Conservation (phyloP, 2,888 invertebrate species). For the Lycia hirtaria region DNA sequence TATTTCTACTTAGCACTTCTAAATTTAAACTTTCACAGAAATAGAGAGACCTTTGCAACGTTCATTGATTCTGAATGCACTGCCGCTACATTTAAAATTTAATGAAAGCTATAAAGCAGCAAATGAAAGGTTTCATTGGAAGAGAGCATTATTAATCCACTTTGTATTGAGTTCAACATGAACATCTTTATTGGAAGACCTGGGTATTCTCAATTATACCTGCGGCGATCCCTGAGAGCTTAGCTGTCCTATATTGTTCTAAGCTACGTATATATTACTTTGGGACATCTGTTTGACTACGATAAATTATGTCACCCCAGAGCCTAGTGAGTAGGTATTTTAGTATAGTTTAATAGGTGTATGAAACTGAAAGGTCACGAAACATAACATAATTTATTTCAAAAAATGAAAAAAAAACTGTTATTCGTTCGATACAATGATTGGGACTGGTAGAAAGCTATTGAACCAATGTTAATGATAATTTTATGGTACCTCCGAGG, state of each 20-base stretch:
- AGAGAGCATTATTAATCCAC: slow-evolving; percentile 7
- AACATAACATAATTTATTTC: no score
- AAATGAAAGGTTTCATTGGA: slow-evolving; percentile 9
- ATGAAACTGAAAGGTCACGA: no score
- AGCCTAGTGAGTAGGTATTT: not conserved
- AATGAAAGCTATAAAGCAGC: slow-evolving; percentile 10
- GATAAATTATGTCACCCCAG: not conserved
- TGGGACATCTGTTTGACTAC: not conserved
- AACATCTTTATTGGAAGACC: not conserved
- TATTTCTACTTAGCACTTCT: no score
- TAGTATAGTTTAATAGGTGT: no score
- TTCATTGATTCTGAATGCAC: slow-evolving; percentile 17
- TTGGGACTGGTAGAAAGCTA: no score
- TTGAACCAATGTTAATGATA: no score
- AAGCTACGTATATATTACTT: not conserved
- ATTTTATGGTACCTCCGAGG: no score
- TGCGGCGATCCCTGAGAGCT: not conserved
- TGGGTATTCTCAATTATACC: not conserved
- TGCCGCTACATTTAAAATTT: slow-evolving; percentile 10
- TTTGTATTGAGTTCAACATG: slow-evolving; percentile 14
- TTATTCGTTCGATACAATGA: no score
- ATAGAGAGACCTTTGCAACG: not conserved
- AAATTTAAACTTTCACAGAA: not conserved
- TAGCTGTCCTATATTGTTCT: not conserved
- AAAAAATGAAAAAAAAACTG: no score